phyloP scores from a whole-genome alignment of 2,113 vertebrate genomes.

The Pundamilia nyererei region DNA sequence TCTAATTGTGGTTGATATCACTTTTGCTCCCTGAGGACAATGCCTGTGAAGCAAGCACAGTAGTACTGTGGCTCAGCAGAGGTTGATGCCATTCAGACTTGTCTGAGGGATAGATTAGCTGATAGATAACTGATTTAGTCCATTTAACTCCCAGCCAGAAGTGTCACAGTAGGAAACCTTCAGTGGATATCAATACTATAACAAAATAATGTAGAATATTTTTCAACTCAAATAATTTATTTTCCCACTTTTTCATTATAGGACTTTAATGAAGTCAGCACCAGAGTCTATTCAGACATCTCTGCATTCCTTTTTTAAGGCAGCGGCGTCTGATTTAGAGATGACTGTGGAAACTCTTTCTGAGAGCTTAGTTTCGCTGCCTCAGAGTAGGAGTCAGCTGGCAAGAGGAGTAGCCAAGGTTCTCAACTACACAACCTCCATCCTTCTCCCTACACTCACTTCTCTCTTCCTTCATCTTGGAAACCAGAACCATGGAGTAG shows the following conservation, averaged over 20 bases:
- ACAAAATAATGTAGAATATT: background rate
- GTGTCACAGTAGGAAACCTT: background rate
- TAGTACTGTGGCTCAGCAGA: background rate
- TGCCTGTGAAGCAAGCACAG: background rate
- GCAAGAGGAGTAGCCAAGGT: slow-evolving; percentile 78
- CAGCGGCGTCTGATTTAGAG: slow-evolving; percentile 84
- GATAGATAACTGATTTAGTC: background rate
- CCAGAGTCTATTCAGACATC: slow-evolving; percentile 76
- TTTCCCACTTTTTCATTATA: slow-evolving; percentile 17
- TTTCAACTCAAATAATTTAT: background rate
- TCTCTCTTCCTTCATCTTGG: slow-evolving; percentile 87
- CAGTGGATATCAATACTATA: background rate
- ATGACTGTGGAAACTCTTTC: slow-evolving; percentile 78
- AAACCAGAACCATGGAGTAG: slow-evolving; percentile 80
- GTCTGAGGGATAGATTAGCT: background rate
- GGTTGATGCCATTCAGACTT: background rate
- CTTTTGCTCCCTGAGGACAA: slow-evolving; percentile 9
- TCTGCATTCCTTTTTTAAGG: slow-evolving; percentile 82
- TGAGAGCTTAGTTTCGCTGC: slow-evolving; percentile 77
- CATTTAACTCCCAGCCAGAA: background rate
- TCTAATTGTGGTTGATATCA: slow-evolving; percentile 35
- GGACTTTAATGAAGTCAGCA: slow-evolving; percentile 81
- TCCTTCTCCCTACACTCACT: slow-evolving; percentile 84
- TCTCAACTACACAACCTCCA: slow-evolving; percentile 81
- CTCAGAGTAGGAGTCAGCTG: slow-evolving; percentile 76